Base-by-base conservation (phyloP, 2,888 invertebrate species). In the Rugalucina vietnamica region DNA sequence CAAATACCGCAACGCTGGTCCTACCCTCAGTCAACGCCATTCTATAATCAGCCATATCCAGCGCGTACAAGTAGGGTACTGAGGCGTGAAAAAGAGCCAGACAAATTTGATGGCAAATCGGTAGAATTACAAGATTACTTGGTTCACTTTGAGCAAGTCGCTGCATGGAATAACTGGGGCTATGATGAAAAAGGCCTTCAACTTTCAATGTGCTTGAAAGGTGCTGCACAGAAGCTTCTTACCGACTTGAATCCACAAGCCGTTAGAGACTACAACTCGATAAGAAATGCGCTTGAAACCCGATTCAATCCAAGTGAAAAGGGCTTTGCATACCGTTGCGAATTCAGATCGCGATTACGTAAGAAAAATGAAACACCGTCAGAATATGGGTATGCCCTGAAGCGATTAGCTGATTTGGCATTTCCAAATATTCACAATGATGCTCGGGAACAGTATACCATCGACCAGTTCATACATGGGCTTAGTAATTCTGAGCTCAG, bases 301-400 rank as follows among this genome's bases (percentile, higher is more conserved):
- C 24, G 43, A 12, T 77, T 77, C 27, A 77, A 77, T 70, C 70
- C 77, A 0, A 37, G 39, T 18, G 77, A 77, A 32, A 32, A 57
- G 10, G 70, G 32, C 12, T n/a, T 50, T 18, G 77, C 77, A 8
- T 77, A 77, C 32, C n/a, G n/a, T n/a, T 69, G 43, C 21, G 70
- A 77, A n/a, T 77, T 77, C 27, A 69, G 77, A n/a, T 29, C 37
- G n/a, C 14, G 77, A 8, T 34, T 32, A 12, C 69, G 32, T 12
- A 70, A 70, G 4, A 37, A 27, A 12, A 36, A 49, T 18, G 50
- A 77, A 49, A 39, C 69, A 1, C 21, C 50, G 2, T 37, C 49
- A 29, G 77, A 77, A 12, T 77, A 77, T 70, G 77, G 77, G 8
- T 70, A 77, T 49, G 18, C 32, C n/a, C 49, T 77, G 14, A 34